These are phyloP conservation scores for Ophiodon elongatus DNA, from an alignment of 2,113 vertebrate genomes.

Conservation along the genomic window DNA sequence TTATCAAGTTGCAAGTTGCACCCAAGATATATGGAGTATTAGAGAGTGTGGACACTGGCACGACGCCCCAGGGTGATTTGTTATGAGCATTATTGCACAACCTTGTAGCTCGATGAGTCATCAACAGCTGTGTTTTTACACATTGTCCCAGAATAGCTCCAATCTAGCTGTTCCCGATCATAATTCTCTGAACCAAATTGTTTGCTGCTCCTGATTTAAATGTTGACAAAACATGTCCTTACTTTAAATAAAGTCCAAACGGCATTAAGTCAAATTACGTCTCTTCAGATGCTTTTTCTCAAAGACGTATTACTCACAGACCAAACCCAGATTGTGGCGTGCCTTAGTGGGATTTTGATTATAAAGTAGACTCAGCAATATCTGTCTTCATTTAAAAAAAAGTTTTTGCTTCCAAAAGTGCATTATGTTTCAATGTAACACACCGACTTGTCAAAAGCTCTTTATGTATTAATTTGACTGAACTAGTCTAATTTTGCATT, in stretches of 20 bases:
- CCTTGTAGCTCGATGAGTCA: constrained; percentile 54
- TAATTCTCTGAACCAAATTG: constrained; percentile 20
- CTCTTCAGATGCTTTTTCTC: constrained; percentile 36
- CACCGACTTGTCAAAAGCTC: neutral
- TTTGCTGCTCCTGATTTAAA: constrained; percentile 55
- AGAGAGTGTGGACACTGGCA: constrained; percentile 19
- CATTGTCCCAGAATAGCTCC: constrained; percentile 53
- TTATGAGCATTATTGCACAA: constrained; percentile 37
- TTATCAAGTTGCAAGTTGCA: constrained; percentile 58
- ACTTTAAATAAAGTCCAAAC: constrained; percentile 57
- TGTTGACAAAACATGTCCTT: constrained; percentile 37
- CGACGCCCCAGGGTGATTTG: constrained; percentile 47
- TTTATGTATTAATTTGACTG: neutral
- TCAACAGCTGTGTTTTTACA: constrained; percentile 53
- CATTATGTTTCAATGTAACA: neutral
- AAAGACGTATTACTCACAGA: constrained; percentile 31
- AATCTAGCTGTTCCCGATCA: constrained; percentile 11
- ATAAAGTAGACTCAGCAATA: neutral
- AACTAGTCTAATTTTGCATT: neutral
- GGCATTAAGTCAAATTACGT: constrained; percentile 49
- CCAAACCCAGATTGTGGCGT: constrained; percentile 17
- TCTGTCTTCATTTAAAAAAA: neutral
- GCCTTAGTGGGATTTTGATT: neutral
- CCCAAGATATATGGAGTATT: constrained; percentile 28
- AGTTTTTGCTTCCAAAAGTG: neutral